Base-by-base conservation (phyloP, 1,140 invertebrate genomes). In the Brachionus manjavacas region DNA sequence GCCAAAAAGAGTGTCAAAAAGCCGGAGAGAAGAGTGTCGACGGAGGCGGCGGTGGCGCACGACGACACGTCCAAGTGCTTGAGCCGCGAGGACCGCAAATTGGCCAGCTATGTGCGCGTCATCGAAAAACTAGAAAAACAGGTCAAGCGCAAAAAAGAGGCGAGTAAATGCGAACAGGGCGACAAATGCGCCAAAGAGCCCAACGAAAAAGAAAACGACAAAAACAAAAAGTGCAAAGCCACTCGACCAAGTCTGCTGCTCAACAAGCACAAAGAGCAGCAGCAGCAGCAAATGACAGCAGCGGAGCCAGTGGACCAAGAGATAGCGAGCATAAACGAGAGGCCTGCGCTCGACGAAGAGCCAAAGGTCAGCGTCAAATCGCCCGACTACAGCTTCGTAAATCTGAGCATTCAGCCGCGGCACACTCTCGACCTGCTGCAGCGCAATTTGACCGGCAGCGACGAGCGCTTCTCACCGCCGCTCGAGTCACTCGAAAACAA, bases 401-500 rank as follows among this genome's bases (percentile, higher is more conserved):
- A 76, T 49, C 41, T 76, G 11, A 49, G 41, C n/a, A 76, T 76
- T 12, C 72, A 76, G 28, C 72, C 72, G n/a, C 14, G 72, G 7
- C 16, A 35, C 7, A 76, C 72, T 4, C 41, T 76, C 3, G 49
- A 76, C n/a, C 8, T 76, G 14, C 25, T 76, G 4, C 41, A 52
- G 46, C 16, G 72, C 41, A 76, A 76, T 46, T 49, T 76, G 12
- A 39, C 41, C 14, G 9, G 16, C n/a, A n/a, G 3, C 16, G 43
- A 76, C 14, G 43, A 72, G 1, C 68, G 68, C 9, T 72, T 72
- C n/a, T 72, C 72, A 11, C 43, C 72, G 8, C 41, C 72, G 7
- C 23, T 76, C 8, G 72, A 76, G 6, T 46, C 72, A 31, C 25
- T 76, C n/a, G 72, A 76, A 76, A 76, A 76, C 46, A 76, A 76